A percentile compares a stretch with the other conserved stretches of the same genome.
Conservation (phyloP, 2,113 vertebrate species). For the Tetraodon nigroviridis region DNA sequence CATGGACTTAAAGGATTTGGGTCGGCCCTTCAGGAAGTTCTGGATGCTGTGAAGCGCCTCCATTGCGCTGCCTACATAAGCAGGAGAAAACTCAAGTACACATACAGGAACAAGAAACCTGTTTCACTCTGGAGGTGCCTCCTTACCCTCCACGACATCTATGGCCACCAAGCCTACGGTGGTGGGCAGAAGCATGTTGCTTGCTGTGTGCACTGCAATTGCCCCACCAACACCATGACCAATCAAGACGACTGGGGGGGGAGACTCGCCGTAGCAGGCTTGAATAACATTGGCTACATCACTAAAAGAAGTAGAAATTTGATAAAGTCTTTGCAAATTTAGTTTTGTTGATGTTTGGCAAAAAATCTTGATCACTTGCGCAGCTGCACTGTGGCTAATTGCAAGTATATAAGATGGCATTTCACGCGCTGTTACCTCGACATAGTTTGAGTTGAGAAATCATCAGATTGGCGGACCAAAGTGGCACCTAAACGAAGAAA, state of each 20-base stretch:
- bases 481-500: constrained; percentile 44
- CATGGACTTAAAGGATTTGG: constrained; percentile 71
- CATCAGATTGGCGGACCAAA: constrained; percentile 55
- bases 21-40: constrained; percentile 67
- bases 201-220: constrained; percentile 60
- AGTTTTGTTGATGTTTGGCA: no score
- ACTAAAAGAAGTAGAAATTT: constrained; percentile 20
- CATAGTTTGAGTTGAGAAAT: constrained; percentile 69
- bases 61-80: constrained; percentile 60
- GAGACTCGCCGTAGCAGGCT: constrained; percentile 61
- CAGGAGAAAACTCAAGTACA: neutral
- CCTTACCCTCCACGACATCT: constrained; percentile 65
- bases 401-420: no score
- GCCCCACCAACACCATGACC: constrained; percentile 70
- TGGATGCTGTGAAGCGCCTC: constrained; percentile 71
- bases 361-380: no score
- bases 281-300: constrained; percentile 67
- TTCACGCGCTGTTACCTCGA: constrained; percentile 46
- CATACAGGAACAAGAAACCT: neutral
- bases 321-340: neutral
- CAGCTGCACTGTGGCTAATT: no score
- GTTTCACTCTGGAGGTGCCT: neutral
- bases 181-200: constrained; percentile 48
- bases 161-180: constrained; percentile 65
- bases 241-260: constrained; percentile 62